Conservation (phyloP, 2,113 vertebrate species). For the Dicaeum eximium region DNA sequence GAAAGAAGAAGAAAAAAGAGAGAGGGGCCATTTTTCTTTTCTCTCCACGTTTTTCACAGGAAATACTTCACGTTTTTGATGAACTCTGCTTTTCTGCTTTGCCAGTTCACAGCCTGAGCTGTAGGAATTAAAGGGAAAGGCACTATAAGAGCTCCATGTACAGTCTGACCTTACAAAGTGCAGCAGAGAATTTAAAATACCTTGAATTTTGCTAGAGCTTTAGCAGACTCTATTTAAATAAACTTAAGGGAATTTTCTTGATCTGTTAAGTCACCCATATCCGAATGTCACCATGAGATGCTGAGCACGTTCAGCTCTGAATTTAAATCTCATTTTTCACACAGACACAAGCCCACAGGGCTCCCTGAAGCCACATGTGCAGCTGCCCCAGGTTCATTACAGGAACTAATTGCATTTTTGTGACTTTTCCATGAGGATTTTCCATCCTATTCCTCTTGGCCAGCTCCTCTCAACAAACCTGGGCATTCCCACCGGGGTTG, state of each 20-base stretch:
- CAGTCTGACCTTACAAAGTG: neutral
- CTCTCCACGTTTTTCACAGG: conserved; percentile 29
- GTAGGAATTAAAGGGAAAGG: conserved; percentile 15
- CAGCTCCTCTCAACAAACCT: neutral
- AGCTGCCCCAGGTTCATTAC: neutral
- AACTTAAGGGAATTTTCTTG: neutral
- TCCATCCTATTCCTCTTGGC: neutral
- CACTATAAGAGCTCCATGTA: neutral
- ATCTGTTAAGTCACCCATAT: fast-evolving
- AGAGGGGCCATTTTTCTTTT: conserved; percentile 24
- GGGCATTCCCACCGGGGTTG: neutral
- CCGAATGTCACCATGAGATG: fast-evolving
- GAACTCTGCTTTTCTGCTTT: conserved; percentile 35
- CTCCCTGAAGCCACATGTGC: neutral
- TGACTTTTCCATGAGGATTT: neutral
- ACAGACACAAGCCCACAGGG: neutral
- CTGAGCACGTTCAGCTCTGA: fast-evolving
- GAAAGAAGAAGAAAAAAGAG: neutral
- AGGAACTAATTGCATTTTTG: neutral
- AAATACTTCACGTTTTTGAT: conserved; percentile 51
- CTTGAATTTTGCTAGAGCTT: fast-evolving
- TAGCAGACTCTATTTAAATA: neutral
- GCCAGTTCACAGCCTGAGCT: neutral
- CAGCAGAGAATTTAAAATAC: neutral
- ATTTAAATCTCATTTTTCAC: neutral